Evolutionary conservation across 2,113 vertebrate species (phyloP).

Genomic region (Origma solitaria): DNA sequence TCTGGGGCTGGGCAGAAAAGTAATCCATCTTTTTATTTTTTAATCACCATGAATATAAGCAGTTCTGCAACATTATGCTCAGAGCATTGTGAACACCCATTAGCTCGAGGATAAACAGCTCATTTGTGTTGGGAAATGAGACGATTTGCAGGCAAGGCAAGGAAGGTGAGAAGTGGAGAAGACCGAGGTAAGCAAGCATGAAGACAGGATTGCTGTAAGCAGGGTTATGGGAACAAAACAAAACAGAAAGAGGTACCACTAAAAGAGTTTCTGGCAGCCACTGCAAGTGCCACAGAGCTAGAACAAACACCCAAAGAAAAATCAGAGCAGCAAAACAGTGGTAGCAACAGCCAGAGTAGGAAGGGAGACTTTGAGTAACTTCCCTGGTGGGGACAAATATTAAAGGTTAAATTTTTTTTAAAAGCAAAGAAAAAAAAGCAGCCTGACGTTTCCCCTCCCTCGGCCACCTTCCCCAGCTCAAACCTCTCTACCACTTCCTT

Average conservation of each 20-base stretch:
- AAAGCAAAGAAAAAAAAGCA: background rate
- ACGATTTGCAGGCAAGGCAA: background rate
- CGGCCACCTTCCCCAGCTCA: background rate
- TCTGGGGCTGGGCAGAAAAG: background rate
- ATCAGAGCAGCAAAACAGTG: background rate
- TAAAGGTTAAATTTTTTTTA: too few relatives aligned
- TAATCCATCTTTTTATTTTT: background rate
- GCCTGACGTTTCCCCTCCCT: background rate
- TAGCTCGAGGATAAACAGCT: slow-evolving; percentile 6
- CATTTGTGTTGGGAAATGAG: background rate
- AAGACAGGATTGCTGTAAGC: background rate
- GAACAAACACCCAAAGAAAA: background rate
- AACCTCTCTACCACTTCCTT: background rate
- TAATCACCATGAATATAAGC: background rate
- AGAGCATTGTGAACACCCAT: background rate
- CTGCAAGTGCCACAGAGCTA: background rate
- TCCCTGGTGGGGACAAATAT: background rate
- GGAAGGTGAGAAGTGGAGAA: background rate
- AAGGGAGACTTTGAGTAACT: background rate
- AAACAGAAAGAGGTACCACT: background rate
- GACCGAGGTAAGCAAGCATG: background rate
- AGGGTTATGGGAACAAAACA: background rate
- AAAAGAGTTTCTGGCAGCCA: background rate
- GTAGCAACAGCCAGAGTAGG: background rate
- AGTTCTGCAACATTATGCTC: background rate